Evolutionary conservation across 53 echinoderm and acorn worm genomes (phyloP), one percentile per base, ranked within the genome.

Genomic region (Holothuria scabra): DNA sequence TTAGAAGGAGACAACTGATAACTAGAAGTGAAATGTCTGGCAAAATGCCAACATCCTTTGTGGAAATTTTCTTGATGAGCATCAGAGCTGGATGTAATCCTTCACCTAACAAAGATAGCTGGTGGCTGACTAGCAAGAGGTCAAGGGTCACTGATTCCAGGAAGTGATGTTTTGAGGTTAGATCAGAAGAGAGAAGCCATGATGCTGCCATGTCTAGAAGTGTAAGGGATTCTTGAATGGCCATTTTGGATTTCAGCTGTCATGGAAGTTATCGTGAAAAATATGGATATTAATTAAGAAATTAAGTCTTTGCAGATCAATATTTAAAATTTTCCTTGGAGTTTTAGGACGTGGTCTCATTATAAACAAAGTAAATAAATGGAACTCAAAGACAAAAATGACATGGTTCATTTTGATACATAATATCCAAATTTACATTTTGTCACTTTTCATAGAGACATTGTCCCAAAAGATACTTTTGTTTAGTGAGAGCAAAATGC

Each of bases 1-100:
- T 56, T 13, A 84, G 59, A 24, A 84, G 57, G 33, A 84, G 72
- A 37, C 58, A 56, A 58, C 84, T 24, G 8, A 84, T 55, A 21
- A 55, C 35, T 23, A 84, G 58, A 12, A 84, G 14, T 12, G 84
- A 25, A 16, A 46, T 28, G 34, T 61, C 65, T 24, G 84, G 49
- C 18, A 84, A 71, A 52, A 78, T 1, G 30, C 29, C 52, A 57
- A 20, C 22, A 78, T 78, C 57, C 24, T 76, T 20, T 3, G 2
- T 12, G 16, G 56, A 23, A 10, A 78, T 3, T 28, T 58, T 78
- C 25, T 28, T 57, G 28, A 78, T 56, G 10, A 78, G 78, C 5
- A 59, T 57, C 78, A 78, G 52, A 7, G 52, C 33, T 5, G 78
- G 52, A 26, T 56, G 21, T 31, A 78, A 56, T 29, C 57, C 78